Evolutionary conservation across 2,888 invertebrate genomes (phyloP).

Genomic region (Sarcophaga variegata): DNA sequence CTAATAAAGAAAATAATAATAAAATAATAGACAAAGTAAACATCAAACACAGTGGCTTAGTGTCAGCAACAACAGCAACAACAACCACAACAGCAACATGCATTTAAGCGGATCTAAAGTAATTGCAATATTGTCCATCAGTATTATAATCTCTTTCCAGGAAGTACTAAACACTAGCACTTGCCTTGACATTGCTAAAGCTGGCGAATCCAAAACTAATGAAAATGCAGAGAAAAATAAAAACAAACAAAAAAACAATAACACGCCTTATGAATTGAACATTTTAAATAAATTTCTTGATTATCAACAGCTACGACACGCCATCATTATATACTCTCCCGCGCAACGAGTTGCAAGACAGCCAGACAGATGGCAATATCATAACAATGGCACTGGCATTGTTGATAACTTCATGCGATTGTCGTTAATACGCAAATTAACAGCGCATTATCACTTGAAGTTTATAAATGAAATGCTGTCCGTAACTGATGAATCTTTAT

Average conservation of each 20-base stretch:
- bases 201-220: slow-evolving; percentile 26
- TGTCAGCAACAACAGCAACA: slow-evolving; percentile 1
- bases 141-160: slow-evolving; percentile 44
- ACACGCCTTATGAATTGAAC: slow-evolving; percentile 59
- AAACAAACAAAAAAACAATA: slow-evolving; percentile 12
- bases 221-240: neutral
- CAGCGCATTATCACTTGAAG: slow-evolving; percentile 73
- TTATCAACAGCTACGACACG: slow-evolving; percentile 75
- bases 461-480: slow-evolving; percentile 70
- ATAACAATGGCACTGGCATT: neutral
- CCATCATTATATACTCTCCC: slow-evolving; percentile 72
- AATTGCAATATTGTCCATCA: slow-evolving; percentile 54
- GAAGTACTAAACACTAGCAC: slow-evolving; percentile 20
- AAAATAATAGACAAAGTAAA: slow-evolving; percentile 53
- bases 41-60: slow-evolving; percentile 42
- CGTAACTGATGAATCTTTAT: slow-evolving; percentile 17
- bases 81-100: slow-evolving; percentile 33
- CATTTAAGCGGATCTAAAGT: slow-evolving; percentile 55
- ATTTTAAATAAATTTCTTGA: slow-evolving; percentile 77
- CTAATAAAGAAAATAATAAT: neutral
- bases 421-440: slow-evolving; percentile 53
- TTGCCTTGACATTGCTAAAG: neutral
- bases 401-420: slow-evolving; percentile 43
- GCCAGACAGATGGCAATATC: neutral
- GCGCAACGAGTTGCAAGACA: neutral